A percentile compares a stretch with the other conserved stretches of the same genome.
Evolutionary conservation across 2,888 invertebrate genomes (phyloP).

Genomic region (Heliconius ethilla): DNA sequence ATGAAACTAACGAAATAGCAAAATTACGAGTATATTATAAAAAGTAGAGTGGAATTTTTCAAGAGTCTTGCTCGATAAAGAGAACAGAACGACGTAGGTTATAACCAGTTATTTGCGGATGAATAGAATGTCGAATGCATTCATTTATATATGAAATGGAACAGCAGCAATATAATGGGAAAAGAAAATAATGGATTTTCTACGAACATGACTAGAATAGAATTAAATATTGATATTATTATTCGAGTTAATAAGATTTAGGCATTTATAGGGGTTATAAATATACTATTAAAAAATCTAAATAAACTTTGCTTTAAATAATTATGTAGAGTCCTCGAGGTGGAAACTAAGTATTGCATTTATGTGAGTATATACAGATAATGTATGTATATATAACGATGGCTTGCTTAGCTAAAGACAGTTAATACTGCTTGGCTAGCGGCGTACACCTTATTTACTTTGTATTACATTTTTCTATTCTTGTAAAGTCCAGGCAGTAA

Average conservation of each 20-base stretch:
- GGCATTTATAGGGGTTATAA: not conserved
- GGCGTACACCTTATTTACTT: too few species aligned
- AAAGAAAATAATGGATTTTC: slow-evolving; percentile 16
- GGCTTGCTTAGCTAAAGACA: too few species aligned
- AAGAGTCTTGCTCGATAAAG: slow-evolving; percentile 16
- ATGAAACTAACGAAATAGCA: not conserved
- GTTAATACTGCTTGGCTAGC: too few species aligned
- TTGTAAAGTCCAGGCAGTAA: too few species aligned
- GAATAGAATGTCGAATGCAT: slow-evolving; percentile 23
- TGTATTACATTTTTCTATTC: too few species aligned
- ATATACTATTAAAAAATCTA: not conserved
- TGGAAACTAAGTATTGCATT: too few species aligned
- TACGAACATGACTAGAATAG: not conserved
- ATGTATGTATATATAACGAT: too few species aligned
- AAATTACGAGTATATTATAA: not conserved
- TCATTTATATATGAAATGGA: slow-evolving; percentile 12
- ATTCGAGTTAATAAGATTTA: not conserved
- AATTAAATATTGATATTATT: not conserved
- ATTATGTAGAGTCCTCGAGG: too few species aligned
- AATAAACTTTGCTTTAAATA: too few species aligned
- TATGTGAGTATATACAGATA: too few species aligned
- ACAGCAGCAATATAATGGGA: not conserved
- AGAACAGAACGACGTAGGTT: slow-evolving; percentile 1
- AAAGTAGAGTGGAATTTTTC: not conserved
- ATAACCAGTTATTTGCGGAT: slow-evolving; percentile 22